Percentiles rank a stretch among this genome's conserved stretches.
These are phyloP conservation scores for Ellobium chinense DNA, from an alignment of 2,888 invertebrate species.

Conservation along the genomic window DNA sequence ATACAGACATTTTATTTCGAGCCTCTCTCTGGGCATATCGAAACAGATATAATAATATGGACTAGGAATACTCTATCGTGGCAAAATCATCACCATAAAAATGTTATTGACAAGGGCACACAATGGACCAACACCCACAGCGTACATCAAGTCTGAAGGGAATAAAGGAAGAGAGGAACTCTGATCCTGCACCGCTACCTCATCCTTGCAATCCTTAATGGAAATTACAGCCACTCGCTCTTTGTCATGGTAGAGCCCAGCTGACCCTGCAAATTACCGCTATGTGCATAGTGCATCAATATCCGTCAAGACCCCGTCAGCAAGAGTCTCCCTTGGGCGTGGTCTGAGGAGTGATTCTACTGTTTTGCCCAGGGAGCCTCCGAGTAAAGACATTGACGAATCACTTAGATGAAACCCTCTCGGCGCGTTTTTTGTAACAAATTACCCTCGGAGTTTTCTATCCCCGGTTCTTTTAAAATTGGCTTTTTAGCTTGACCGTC, in stretches of 20 bases:
- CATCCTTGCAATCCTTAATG: no score
- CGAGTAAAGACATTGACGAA: background rate
- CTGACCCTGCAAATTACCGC: background rate
- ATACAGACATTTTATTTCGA: no score
- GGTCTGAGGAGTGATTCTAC: background rate
- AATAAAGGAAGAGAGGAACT: no score
- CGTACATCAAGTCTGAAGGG: no score
- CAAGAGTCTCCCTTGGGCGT: background rate
- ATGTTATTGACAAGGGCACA: no score
- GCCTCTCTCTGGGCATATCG: no score
- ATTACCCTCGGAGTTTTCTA: background rate
- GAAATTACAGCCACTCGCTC: background rate
- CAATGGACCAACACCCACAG: no score
- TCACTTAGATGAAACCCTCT: background rate
- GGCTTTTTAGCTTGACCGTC: slow-evolving; percentile 5
- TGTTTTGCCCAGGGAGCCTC: background rate
- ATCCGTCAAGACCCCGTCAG: background rate
- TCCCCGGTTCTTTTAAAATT: background rate
- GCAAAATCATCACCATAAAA: no score
- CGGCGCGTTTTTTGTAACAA: background rate
- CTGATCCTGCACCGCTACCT: no score
- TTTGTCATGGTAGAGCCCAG: background rate
- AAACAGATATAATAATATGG: no score
- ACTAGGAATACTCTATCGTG: no score
- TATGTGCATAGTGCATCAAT: background rate